phyloP scores from a whole-genome alignment of 2,797 vertebrate species.

The Kryptopterus vitreolus region DNA sequence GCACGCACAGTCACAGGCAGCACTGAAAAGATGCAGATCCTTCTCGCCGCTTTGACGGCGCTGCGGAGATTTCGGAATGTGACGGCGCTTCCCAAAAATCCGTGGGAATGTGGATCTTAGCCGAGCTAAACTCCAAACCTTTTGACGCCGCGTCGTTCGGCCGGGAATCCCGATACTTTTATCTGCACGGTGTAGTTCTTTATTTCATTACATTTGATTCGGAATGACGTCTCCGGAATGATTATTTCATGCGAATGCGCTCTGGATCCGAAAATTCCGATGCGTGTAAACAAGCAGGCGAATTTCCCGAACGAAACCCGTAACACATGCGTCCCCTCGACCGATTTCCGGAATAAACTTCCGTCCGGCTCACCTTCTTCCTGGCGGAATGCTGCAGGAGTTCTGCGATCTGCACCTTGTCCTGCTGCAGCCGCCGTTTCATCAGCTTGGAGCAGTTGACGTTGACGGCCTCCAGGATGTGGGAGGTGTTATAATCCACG shows the following conservation, averaged over 20 bases:
- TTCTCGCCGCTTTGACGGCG: too few species aligned
- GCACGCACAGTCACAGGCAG: too few species aligned
- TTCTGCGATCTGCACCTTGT: conserved; percentile 90
- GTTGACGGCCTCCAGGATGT: conserved; percentile 92
- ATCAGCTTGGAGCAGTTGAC: conserved; percentile 98
- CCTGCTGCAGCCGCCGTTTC: conserved; percentile 94
- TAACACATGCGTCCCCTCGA: background rate
- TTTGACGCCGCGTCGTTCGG: too few species aligned
- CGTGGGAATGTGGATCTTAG: too few species aligned
- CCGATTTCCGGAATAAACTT: background rate
- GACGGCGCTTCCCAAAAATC: too few species aligned
- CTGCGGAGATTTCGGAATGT: too few species aligned
- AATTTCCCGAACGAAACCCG: background rate
- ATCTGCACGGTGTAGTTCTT: too few species aligned
- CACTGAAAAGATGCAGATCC: too few species aligned
- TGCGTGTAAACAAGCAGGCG: background rate
- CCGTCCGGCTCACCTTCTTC: conserved; percentile 78
- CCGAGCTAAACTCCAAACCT: too few species aligned
- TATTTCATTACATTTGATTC: too few species aligned
- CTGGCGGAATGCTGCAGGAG: conserved; percentile 93
- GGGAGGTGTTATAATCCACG: conserved; percentile 90
- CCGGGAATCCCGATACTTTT: too few species aligned
- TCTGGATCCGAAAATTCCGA: background rate
- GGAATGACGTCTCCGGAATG: too few species aligned
- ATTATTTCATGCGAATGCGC: background rate